Conservation (phyloP, 2,888 invertebrate genomes). For the Pseudoips prasinana region DNA sequence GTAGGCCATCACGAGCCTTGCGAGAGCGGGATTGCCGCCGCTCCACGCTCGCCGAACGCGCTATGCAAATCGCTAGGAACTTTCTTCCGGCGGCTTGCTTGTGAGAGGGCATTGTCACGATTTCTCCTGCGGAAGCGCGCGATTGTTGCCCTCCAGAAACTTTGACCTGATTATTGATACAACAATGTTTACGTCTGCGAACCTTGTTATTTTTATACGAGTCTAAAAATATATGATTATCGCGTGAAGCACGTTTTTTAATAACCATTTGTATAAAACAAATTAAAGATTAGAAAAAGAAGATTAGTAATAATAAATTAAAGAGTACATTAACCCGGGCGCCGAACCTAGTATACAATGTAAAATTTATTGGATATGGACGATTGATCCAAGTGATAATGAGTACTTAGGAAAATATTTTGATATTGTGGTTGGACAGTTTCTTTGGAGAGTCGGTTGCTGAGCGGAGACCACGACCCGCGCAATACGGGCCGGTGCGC, state of each 20-base stretch:
- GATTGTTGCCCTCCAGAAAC: conserved; percentile 49
- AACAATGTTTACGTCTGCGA: conserved; percentile 8
- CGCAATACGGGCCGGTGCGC: conserved; percentile 64
- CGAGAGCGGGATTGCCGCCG: conserved; percentile 50
- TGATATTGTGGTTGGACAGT: conserved; percentile 8
- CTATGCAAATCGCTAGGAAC: conserved; percentile 76
- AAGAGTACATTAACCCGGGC: too few species aligned
- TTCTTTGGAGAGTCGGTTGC: conserved; percentile 17
- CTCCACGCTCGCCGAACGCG: conserved; percentile 35
- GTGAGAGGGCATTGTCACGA: conserved; percentile 69
- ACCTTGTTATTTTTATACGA: conserved; percentile 14
- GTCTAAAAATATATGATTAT: conserved; percentile 14
- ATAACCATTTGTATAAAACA: conserved; percentile 2
- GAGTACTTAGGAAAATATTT: too few species aligned
- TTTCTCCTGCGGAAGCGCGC: conserved; percentile 61
- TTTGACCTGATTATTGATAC: conserved; percentile 26
- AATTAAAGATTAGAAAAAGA: too few species aligned
- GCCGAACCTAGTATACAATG: too few species aligned
- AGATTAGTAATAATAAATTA: too few species aligned
- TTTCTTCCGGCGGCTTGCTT: conserved; percentile 69
- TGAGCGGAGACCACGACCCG: conserved; percentile 68
- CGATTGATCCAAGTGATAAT: too few species aligned
- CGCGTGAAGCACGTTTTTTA: too few species aligned
- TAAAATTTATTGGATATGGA: too few species aligned
- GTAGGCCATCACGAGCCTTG: conserved; percentile 62